A percentile compares a stretch with the other conserved stretches of the same genome.
These are phyloP conservation scores for Cochlearius cochlearius DNA, from an alignment of 2,113 vertebrate genomes.

Conservation along the genomic window DNA sequence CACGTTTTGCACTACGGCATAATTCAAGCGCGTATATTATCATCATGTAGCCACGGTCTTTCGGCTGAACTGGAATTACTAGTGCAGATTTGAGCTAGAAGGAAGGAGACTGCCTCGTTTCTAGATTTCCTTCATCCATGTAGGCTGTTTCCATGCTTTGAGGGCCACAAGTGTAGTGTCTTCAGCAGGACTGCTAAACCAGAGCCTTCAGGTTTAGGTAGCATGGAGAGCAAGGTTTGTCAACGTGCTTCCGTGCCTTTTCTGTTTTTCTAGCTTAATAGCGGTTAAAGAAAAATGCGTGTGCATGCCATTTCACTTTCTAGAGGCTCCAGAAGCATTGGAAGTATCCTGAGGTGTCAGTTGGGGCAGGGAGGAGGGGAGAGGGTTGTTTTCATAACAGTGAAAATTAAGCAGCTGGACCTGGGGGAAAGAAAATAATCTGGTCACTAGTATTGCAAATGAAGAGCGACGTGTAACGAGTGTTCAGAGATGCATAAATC, in stretches of 20 bases:
- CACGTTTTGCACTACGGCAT: not conserved
- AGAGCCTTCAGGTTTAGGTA: not conserved
- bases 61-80: not conserved
- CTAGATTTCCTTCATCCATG: not conserved
- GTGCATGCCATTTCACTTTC: not conserved
- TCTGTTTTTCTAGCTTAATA: not conserved
- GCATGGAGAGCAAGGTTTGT: not conserved
- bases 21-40: not conserved
- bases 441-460: not conserved
- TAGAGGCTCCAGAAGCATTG: not conserved
- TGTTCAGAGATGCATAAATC: not conserved
- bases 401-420: not conserved
- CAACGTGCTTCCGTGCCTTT: not conserved
- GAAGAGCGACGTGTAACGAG: not conserved
- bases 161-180: not conserved
- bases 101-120: not conserved
- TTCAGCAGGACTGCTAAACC: not conserved
- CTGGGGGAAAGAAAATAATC: not conserved
- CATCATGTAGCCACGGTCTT: not conserved
- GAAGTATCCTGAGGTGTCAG: not conserved
- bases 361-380: rapidly evolving
- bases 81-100: not conserved
- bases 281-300: rapidly evolving
- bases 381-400: not conserved
- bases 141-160: not conserved